These are phyloP conservation scores for Hydropotes inermis DNA, from an alignment of 2,113 vertebrate genomes.

Conservation along the genomic window DNA sequence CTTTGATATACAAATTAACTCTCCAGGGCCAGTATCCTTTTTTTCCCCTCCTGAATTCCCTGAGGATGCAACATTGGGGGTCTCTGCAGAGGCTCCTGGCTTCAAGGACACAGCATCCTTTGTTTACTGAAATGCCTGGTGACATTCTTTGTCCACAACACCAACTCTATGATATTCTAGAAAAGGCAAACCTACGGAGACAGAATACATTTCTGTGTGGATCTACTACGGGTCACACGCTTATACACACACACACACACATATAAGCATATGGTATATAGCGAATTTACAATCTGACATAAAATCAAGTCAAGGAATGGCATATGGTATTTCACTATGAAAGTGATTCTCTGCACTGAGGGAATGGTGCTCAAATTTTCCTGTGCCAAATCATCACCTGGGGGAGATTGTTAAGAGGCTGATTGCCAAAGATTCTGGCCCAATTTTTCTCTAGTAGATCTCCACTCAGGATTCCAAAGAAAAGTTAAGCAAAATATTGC, in stretches of 20 bases:
- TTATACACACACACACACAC: neutral
- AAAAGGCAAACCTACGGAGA: neutral
- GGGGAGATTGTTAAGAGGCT: neutral
- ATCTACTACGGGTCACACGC: too few relatives aligned
- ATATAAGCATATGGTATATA: rapidly evolving
- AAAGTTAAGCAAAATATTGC: neutral
- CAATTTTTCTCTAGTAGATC: neutral
- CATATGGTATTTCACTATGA: neutral
- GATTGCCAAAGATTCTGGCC: neutral
- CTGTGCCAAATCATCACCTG: neutral
- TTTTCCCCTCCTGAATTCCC: neutral
- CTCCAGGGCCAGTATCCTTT: neutral
- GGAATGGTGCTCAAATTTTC: neutral
- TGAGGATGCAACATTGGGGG: neutral
- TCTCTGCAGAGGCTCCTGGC: neutral
- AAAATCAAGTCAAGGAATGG: rapidly evolving
- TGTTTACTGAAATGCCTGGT: neutral
- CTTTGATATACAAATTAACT: neutral
- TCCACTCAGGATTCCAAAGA: neutral
- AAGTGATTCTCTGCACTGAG: neutral
- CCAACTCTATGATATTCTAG: neutral
- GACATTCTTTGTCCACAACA: neutral
- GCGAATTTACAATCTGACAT: neutral
- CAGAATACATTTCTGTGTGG: rapidly evolving
- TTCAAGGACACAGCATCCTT: neutral